phyloP scores from a whole-genome alignment of 2,797 vertebrate species.

The Molossus molossus region DNA sequence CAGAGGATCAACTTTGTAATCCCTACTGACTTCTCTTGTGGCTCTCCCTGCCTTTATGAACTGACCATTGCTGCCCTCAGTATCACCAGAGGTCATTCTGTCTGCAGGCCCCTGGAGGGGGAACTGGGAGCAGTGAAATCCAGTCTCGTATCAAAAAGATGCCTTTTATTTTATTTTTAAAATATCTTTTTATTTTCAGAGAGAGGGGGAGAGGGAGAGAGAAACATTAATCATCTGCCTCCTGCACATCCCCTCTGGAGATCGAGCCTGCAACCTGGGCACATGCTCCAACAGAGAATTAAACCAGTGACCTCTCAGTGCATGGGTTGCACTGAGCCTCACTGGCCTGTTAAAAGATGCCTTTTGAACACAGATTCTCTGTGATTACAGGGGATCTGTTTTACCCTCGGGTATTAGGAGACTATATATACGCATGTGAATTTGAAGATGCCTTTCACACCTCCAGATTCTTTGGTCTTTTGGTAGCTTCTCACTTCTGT shows the following conservation, averaged over 20 bases:
- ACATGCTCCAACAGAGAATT: too few species aligned
- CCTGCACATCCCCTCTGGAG: too few species aligned
- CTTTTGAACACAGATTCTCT: neutral
- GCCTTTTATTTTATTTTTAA: neutral
- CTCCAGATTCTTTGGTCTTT: neutral
- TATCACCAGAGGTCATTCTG: neutral
- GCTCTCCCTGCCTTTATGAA: neutral
- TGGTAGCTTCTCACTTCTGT: neutral
- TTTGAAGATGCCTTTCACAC: slow-evolving; percentile 13
- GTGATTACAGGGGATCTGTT: neutral
- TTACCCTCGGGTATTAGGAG: neutral
- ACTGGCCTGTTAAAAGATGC: neutral
- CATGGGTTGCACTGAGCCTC: too few species aligned
- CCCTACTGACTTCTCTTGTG: neutral
- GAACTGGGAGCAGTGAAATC: neutral
- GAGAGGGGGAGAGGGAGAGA: too few species aligned
- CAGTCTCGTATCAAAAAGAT: neutral
- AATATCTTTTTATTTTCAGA: too few species aligned
- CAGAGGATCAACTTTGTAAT: neutral
- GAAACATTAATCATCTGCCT: too few species aligned
- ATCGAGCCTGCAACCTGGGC: too few species aligned
- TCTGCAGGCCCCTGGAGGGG: neutral
- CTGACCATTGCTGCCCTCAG: neutral
- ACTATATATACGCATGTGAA: neutral
- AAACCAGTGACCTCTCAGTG: too few species aligned